Evolutionary conservation across 2,797 vertebrate species (phyloP).

Genomic region (Cossypha niveicapilla): DNA sequence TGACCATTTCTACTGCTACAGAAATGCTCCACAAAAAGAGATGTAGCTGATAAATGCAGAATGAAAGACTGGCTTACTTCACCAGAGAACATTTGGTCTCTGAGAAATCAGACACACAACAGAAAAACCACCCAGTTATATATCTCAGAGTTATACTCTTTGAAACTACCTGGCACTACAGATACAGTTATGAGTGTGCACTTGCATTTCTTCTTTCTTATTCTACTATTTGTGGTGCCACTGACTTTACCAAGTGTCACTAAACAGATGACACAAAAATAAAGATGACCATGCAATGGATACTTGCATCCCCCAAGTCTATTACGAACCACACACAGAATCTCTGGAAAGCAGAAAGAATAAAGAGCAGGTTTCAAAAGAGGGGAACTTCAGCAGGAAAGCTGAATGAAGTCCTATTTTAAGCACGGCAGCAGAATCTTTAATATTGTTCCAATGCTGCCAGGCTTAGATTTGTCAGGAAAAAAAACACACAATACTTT

Average conservation of each 20-base stretch:
- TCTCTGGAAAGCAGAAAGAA: background rate
- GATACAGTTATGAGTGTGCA: background rate
- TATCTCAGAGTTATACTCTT: background rate
- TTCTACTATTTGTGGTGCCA: background rate
- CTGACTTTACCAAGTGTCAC: conserved; percentile 1
- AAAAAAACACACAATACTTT: background rate
- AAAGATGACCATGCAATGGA: background rate
- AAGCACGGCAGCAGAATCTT: background rate
- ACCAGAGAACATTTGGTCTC: background rate
- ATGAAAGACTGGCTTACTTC: background rate
- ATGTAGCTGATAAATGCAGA: background rate
- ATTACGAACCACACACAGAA: background rate
- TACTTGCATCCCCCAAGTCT: background rate
- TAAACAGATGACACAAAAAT: conserved; percentile 8
- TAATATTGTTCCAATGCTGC: background rate
- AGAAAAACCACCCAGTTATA: background rate
- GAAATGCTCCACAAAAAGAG: background rate
- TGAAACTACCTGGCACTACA: background rate
- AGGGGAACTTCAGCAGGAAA: background rate
- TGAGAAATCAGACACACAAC: background rate
- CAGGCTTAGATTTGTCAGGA: background rate
- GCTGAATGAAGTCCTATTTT: background rate
- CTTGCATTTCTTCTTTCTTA: background rate
- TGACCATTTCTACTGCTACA: background rate
- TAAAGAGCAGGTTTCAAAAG: background rate